Evolutionary conservation across 2,113 vertebrate species (phyloP).

Genomic region (Aythya baeri): DNA sequence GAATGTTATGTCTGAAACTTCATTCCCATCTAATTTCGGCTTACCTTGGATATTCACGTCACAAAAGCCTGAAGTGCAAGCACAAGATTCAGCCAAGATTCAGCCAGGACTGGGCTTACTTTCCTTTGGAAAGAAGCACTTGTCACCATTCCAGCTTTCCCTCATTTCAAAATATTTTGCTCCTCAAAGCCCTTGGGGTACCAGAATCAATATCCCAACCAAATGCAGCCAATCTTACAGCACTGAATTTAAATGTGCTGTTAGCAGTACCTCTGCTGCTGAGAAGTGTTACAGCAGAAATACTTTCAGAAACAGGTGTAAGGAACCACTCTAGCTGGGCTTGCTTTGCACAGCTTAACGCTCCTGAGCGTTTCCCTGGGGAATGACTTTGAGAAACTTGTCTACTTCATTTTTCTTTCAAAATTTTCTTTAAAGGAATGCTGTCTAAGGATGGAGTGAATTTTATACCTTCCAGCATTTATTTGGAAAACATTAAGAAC

Average conservation of each 20-base stretch:
- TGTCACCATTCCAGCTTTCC: neutral
- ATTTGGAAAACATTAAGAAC: neutral
- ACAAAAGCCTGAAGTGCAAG: neutral
- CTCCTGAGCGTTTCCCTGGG: neutral
- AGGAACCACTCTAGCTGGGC: neutral
- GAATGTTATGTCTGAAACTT: neutral
- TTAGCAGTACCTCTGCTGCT: neutral
- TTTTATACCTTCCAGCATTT: neutral
- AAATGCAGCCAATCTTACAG: neutral
- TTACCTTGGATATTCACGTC: neutral
- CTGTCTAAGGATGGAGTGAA: neutral
- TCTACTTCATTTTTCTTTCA: neutral
- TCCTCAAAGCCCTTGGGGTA: neutral
- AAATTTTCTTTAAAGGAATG: neutral
- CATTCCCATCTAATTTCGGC: neutral
- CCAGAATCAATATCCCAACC: neutral
- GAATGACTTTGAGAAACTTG: neutral
- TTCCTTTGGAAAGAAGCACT: neutral
- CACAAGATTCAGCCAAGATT: neutral
- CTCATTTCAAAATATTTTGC: slow-evolving; percentile 12
- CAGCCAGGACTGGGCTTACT: neutral
- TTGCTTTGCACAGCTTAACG: neutral
- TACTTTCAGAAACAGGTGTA: neutral
- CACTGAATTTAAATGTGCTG: neutral
- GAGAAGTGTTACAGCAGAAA: neutral